Percentiles rank a stretch among this genome's conserved stretches.
Evolutionary conservation across 2,797 vertebrate genomes (phyloP).

Genomic region (Malacoctenus gilli): DNA sequence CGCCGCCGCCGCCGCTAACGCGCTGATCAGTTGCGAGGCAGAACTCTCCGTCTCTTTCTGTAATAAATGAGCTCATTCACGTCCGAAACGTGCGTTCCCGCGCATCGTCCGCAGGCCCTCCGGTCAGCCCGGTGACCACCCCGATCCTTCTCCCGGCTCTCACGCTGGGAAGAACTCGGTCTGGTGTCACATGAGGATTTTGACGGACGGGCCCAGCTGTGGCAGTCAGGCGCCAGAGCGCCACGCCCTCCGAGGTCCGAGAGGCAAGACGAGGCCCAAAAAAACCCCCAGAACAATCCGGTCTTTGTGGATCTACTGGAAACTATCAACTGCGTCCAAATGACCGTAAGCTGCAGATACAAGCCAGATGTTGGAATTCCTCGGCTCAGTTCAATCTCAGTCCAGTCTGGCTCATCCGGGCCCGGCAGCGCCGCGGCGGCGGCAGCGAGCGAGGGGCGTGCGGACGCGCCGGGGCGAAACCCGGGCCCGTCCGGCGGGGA

Average conservation of each 20-base stretch:
- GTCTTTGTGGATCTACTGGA: slow-evolving; percentile 88
- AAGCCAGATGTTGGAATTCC: slow-evolving; percentile 90
- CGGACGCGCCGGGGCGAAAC: no score
- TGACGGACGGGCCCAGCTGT: slow-evolving; percentile 85
- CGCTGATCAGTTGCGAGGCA: slow-evolving; percentile 55
- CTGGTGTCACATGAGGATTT: slow-evolving; percentile 74
- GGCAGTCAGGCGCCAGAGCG: slow-evolving; percentile 82
- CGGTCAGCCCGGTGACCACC: slow-evolving; percentile 64
- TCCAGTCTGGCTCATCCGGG: slow-evolving; percentile 80
- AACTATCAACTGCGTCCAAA: slow-evolving; percentile 85
- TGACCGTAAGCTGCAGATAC: slow-evolving; percentile 87
- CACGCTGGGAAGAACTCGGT: slow-evolving; percentile 64
- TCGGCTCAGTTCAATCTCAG: slow-evolving; percentile 79
- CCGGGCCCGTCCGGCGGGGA: no score
- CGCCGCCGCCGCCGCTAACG: slow-evolving; percentile 36
- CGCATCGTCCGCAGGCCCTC: slow-evolving; percentile 54
- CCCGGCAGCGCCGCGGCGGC: slow-evolving; percentile 74
- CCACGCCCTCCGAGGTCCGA: slow-evolving; percentile 76
- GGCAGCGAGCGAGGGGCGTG: slow-evolving; percentile 55
- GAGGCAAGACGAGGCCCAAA: slow-evolving; percentile 78
- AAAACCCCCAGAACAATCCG: slow-evolving; percentile 86
- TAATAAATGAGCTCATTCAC: slow-evolving; percentile 48
- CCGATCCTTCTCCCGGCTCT: slow-evolving; percentile 57
- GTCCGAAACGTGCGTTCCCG: slow-evolving; percentile 47
- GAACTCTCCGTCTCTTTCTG: slow-evolving; percentile 42